Evolutionary conservation across 92 coral and sea anemone genomes (phyloP).

Genomic region (Virgularia gustaviana): DNA sequence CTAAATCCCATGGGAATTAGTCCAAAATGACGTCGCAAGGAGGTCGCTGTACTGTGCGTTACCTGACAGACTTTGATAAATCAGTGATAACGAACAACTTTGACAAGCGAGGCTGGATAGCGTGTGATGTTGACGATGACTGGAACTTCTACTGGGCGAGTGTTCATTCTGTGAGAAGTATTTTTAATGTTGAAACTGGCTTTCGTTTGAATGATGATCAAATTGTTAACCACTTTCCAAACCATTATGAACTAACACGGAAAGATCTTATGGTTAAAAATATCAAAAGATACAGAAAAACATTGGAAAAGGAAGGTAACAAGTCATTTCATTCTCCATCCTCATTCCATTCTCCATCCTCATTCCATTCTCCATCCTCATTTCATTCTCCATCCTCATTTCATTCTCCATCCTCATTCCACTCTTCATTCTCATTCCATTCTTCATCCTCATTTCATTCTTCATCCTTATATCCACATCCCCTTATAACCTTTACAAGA

Average conservation of each 20-base stretch:
- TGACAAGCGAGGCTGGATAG: slow-evolving; percentile 98
- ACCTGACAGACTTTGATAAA: slow-evolving; percentile 80
- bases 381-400: too few relatives aligned
- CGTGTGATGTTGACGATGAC: slow-evolving; percentile 93
- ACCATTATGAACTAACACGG: slow-evolving; percentile 95
- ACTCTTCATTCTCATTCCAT: too few relatives aligned
- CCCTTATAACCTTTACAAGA: too few relatives aligned
- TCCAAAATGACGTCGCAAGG: slow-evolving; percentile 13
- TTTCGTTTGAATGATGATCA: slow-evolving; percentile 93
- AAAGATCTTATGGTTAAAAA: slow-evolving; percentile 96
- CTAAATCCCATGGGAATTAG: neutral
- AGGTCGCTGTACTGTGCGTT: slow-evolving; percentile 56
- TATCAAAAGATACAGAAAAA: slow-evolving; percentile 91
- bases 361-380: too few relatives aligned
- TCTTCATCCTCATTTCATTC: too few relatives aligned
- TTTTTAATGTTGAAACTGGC: slow-evolving; percentile 96
- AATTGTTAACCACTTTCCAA: slow-evolving; percentile 92
- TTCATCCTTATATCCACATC: too few relatives aligned
- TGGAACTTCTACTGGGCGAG: slow-evolving; percentile 99
- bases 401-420: too few relatives aligned
- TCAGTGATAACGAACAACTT: slow-evolving; percentile 94
- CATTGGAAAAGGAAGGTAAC: slow-evolving; percentile 84
- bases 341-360: too few relatives aligned
- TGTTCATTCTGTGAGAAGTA: slow-evolving; percentile 91
- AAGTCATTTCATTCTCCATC: too few relatives aligned